Evolutionary conservation across 2,888 invertebrate genomes (phyloP), one percentile per base, ranked within the genome.

Genomic region (Xylophagus ater): DNA sequence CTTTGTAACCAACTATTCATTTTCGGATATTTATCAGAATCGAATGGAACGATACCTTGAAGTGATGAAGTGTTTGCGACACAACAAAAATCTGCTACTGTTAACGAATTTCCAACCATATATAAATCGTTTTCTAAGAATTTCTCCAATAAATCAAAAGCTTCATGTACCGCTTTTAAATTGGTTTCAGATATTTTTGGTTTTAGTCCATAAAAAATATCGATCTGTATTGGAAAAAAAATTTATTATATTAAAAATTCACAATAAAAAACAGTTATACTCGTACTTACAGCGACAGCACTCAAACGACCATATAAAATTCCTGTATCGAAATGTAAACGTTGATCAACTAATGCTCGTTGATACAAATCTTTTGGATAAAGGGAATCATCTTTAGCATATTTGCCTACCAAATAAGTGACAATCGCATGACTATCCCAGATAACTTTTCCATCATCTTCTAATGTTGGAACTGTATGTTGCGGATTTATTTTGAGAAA

Each of bases 391-490:
- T 45, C 38, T 29, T 42, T 42, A 2, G 40, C 42, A 30, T 41
- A 45, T 36, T 45, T 45, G 17, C 34, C 37, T 8, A 42, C 28
- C 4, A 45, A 26, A 38, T 45, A 45, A 2, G 37, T 36, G 6
- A 20, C 15, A 20, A 45, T 45, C 1, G 45, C 42, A 26, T 45
- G 45, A 26, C 45, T 45, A 10, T 45, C 45, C 45, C 45, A 45
- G 3, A 45, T 26, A 2, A 38, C 24, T 17, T 29, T 24, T 6
- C 31, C 42, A 26, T 40, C 30, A 34, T 46, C 46, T 8, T 33
- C 35, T 4, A 46, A 30, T 12, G 38, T 38, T 18, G 46, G 46
- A 20, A 46, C 33, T 7, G 43, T 56, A 20, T 46, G 45, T 21
- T 46, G 43, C 5, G 46, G 46, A 40, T 46, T 46, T 9, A 40